These are phyloP conservation scores for Champsocephalus esox DNA, from an alignment of 2,797 vertebrate genomes.

Conservation along the genomic window DNA sequence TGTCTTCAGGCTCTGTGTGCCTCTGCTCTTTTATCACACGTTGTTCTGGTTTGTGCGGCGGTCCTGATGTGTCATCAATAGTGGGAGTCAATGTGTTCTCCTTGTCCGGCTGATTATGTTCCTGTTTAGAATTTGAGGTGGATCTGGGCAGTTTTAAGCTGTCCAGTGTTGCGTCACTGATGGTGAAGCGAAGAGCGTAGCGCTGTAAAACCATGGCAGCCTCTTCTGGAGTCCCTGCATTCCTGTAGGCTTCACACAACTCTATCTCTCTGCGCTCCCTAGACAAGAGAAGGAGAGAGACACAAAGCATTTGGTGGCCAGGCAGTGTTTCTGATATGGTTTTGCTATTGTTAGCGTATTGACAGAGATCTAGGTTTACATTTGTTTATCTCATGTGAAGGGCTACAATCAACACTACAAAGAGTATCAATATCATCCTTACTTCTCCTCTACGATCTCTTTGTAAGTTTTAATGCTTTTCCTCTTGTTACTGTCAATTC, in stretches of 20 bases:
- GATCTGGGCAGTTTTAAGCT: constrained; percentile 93
- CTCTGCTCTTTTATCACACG: constrained; percentile 8
- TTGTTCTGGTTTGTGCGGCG: constrained; percentile 31
- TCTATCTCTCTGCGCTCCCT: constrained; percentile 94
- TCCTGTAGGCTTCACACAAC: constrained; percentile 92
- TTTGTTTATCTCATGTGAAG: background rate
- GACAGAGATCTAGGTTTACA: background rate
- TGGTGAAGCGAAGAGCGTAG: constrained; percentile 96
- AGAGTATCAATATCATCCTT: constrained; percentile 52
- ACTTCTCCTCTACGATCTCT: constrained; percentile 99
- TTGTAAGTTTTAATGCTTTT: constrained; percentile 99
- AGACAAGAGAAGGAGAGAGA: background rate
- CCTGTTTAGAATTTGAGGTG: constrained; percentile 75
- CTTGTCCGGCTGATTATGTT: constrained; percentile 25
- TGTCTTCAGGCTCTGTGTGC: constrained; percentile 24
- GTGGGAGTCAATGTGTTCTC: constrained; percentile 29
- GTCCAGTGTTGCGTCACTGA: constrained; percentile 96
- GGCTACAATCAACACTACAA: background rate
- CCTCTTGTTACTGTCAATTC: constrained; percentile 82
- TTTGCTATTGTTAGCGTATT: background rate
- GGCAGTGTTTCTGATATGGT: background rate
- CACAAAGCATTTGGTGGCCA: background rate
- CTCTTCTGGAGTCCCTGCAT: constrained; percentile 91
- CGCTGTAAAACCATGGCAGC: constrained; percentile 92
- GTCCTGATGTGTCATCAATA: constrained; percentile 23